Evolutionary conservation across 2,113 vertebrate genomes (phyloP).

Genomic region (Psittacula cyanocephala): DNA sequence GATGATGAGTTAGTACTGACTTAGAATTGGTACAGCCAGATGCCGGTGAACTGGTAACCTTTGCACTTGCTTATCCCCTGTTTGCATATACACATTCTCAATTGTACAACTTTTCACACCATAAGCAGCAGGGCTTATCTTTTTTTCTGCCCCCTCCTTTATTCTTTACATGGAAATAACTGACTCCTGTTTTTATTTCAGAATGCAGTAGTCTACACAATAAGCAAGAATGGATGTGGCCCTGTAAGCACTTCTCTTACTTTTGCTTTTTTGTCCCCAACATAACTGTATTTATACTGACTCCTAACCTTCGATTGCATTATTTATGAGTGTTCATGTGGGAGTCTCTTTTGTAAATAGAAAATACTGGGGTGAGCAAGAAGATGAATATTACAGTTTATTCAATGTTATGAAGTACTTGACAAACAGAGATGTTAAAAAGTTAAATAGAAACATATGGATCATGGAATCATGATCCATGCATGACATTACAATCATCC

Average conservation of each 20-base stretch:
- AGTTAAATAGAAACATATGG: not conserved
- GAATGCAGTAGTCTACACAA: slow-evolving; percentile 44
- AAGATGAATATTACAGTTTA: not conserved
- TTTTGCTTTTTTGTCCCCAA: not conserved
- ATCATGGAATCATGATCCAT: not conserved
- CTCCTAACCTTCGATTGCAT: not conserved
- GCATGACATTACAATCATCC: not conserved
- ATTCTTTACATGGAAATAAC: not conserved
- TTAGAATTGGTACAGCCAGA: not conserved
- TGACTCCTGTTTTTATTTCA: slow-evolving; percentile 35
- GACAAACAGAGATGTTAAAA: not conserved
- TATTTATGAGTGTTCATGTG: not conserved
- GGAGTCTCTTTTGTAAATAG: not conserved
- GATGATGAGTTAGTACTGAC: not conserved
- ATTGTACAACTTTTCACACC: not conserved
- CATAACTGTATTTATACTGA: not conserved
- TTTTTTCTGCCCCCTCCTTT: fast-evolving
- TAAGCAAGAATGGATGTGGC: slow-evolving; percentile 40
- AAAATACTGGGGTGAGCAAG: not conserved
- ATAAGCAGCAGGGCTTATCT: not conserved
- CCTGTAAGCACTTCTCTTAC: slow-evolving; percentile 44
- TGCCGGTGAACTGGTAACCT: not conserved
- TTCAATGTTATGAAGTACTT: not conserved
- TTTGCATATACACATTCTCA: not conserved
- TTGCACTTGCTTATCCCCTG: not conserved